Percentiles rank a stretch among this genome's conserved stretches.
Conservation (phyloP, 2,113 vertebrate species). For the Megaceryle maxima region DNA sequence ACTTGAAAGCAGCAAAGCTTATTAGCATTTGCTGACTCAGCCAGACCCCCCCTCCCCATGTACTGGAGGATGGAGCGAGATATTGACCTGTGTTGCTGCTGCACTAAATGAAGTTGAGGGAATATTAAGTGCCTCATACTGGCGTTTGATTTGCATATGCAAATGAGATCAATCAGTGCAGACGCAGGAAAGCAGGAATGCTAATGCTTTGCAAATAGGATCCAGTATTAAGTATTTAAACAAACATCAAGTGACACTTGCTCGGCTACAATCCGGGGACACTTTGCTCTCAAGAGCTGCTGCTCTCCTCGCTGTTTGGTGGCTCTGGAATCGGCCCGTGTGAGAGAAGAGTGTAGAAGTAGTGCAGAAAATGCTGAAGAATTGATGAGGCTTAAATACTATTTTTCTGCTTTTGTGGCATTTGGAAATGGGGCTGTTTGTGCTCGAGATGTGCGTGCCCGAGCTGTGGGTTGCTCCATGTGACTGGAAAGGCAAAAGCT, state of each 20-base stretch:
- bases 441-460: neutral
- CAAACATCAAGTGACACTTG: neutral
- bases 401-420: fast-evolving
- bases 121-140: conserved; percentile 63
- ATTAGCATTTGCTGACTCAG: conserved; percentile 80
- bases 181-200: conserved; percentile 39
- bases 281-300: neutral
- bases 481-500: neutral
- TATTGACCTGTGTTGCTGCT: conserved; percentile 57
- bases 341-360: fast-evolving
- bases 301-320: fast-evolving
- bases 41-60: conserved; percentile 3
- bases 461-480: neutral
- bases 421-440: neutral
- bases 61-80: neutral
- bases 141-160: conserved; percentile 71
- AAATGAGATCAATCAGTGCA: conserved; percentile 72
- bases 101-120: conserved; percentile 57
- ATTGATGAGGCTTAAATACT: fast-evolving
- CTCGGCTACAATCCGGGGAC: fast-evolving
- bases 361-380: fast-evolving
- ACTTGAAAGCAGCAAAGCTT: conserved; percentile 74
- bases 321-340: neutral
- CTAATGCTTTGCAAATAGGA: conserved; percentile 27
- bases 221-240: neutral